phyloP scores from a whole-genome alignment of 2,113 vertebrate genomes.

The Phalacrocorax carbo region DNA sequence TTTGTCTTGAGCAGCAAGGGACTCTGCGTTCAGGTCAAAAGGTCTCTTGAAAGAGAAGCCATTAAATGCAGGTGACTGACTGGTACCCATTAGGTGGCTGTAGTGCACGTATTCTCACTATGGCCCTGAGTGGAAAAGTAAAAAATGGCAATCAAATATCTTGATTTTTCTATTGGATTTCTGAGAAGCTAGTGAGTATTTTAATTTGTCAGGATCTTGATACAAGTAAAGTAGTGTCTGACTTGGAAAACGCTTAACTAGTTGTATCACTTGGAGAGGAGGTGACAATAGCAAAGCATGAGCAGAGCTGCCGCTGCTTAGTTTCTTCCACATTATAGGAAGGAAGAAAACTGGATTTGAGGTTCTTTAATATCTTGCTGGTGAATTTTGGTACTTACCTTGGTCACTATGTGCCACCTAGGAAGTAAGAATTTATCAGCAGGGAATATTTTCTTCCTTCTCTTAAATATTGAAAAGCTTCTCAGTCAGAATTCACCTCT shows the following conservation, averaged over 20 bases:
- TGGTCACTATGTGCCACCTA: background rate
- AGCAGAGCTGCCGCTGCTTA: background rate
- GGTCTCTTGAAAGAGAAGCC: background rate
- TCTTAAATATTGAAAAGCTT: background rate
- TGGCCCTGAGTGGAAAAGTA: background rate
- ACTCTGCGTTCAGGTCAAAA: background rate
- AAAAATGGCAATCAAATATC: background rate
- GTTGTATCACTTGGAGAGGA: background rate
- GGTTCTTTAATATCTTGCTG: background rate
- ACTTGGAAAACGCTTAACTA: background rate
- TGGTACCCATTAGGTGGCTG: background rate
- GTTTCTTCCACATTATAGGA: background rate
- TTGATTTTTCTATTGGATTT: background rate
- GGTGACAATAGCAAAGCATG: background rate
- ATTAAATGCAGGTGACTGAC: background rate
- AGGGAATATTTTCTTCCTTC: background rate
- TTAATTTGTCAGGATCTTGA: background rate
- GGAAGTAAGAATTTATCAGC: background rate
- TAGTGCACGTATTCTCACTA: background rate
- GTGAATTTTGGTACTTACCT: background rate
- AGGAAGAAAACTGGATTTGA: background rate
- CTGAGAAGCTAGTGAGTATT: background rate
- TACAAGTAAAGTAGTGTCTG: background rate
- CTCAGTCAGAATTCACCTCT: background rate
- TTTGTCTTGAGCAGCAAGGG: background rate